Base-by-base conservation (phyloP, 2,113 vertebrate genomes). In the Engystomops pustulosus region DNA sequence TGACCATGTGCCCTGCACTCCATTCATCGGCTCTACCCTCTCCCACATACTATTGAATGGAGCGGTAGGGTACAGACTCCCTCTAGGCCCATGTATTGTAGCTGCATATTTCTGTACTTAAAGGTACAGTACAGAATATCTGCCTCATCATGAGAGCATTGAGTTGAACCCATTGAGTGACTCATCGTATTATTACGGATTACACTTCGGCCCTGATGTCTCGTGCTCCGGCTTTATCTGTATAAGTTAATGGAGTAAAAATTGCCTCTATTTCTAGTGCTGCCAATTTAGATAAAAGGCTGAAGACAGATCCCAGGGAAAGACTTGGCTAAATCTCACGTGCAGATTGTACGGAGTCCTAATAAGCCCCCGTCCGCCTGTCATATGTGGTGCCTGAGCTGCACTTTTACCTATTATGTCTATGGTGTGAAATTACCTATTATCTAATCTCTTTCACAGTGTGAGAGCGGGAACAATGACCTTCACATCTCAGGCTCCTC, bases 281-380 rank as follows among this genome's bases (percentile, higher is more conserved):
- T 38, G 25, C n/a, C 45, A 32, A 74, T 74, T 51, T 11, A 51
- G 45, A 27, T 74, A 51, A 74, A 32, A 74, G 71, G 15, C 71
- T 49, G 5, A 3, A 74, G 45, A 74, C 25, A 18, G 71, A 49
- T 74, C 71, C 12, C 15, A 0, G 41, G 11, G 6, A 27, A 23
- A 72, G 71, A 18, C 44, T 18, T 32, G 1, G 18, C 44, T 49
- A 74, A 74, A 49, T 32, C 41, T 32, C n/a, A 30, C 1, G 20
- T 27, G 69, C 15, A 17, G 38, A 71, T 47, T 27, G 69, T 0
- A 45, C 51, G 17, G 14, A 10, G 45, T 74, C 71, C 41, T 20
- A 27, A 27, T 74, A 51, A 51, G 25, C 44, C 6, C 25, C 45
- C n/a, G 51, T 51, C 71, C 30, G 12, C 44, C 70, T 18, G 44